These are phyloP conservation scores for Meteorus colon DNA, from an alignment of 2,888 invertebrate species.

Conservation along the genomic window DNA sequence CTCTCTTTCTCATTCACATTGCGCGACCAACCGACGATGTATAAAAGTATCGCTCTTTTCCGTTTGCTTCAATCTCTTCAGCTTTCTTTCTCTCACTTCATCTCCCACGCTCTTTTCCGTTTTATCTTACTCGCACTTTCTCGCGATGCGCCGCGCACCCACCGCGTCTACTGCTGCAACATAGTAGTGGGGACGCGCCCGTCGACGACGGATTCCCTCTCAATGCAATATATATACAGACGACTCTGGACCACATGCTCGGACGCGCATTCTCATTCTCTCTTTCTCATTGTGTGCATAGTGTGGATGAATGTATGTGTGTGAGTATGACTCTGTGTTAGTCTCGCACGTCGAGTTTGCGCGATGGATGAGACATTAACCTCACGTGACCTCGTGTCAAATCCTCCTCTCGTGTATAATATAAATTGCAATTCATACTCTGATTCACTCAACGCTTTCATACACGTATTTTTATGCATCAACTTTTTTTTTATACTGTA, in stretches of 20 bases:
- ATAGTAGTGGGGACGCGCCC: slow-evolving; percentile 29
- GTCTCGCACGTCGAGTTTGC: slow-evolving; percentile 36
- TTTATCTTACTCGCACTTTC: slow-evolving; percentile 13
- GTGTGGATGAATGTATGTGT: not conserved
- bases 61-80: slow-evolving; percentile 11
- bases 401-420: slow-evolving; percentile 17
- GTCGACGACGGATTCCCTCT: slow-evolving; percentile 32
- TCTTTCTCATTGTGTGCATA: slow-evolving; percentile 28
- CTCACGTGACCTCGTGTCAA: slow-evolving; percentile 39
- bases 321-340: not conserved
- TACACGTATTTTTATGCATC: not conserved
- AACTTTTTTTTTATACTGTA: slow-evolving; percentile 17
- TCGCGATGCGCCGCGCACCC: not conserved
- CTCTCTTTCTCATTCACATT: slow-evolving; percentile 25
- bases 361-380: slow-evolving; percentile 42
- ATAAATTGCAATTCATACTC: slow-evolving; percentile 3
- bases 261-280: not conserved
- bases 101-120: not conserved
- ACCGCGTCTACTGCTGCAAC: slow-evolving; percentile 32
- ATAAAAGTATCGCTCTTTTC: slow-evolving; percentile 32
- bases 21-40: slow-evolving; percentile 27
- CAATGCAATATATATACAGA: slow-evolving; percentile 34
- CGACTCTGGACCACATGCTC: not conserved
- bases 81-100: not conserved
- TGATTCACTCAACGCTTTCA: slow-evolving; percentile 25